Evolutionary conservation across 2,888 invertebrate species (phyloP).

Genomic region (Agrotis puta): DNA sequence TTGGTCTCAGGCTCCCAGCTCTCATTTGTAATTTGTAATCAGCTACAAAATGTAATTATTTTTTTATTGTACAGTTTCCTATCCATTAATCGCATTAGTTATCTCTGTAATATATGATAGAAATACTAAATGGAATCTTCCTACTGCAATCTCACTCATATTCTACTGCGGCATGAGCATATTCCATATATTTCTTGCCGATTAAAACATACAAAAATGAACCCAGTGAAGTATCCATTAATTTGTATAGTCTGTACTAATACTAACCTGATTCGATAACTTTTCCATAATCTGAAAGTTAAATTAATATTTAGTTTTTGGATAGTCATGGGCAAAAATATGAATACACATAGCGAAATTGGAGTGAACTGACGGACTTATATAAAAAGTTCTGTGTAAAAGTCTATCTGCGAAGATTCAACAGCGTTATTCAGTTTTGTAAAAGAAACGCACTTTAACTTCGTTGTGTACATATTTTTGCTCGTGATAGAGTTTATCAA

Average conservation of each 20-base stretch:
- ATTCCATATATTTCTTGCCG: slow-evolving; percentile 2
- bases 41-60: too few species aligned
- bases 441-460: not conserved
- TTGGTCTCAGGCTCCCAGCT: too few species aligned
- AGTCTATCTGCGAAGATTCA: not conserved
- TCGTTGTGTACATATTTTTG: slow-evolving; percentile 12
- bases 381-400: too few species aligned
- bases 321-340: slow-evolving; percentile 16
- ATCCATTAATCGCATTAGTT: too few species aligned
- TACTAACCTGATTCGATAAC: slow-evolving; percentile 70
- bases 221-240: not conserved
- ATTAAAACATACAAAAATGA: not conserved
- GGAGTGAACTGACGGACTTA: not conserved
- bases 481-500: not conserved
- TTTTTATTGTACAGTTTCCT: too few species aligned
- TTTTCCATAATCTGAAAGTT: slow-evolving; percentile 75
- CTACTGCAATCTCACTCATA: not conserved
- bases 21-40: too few species aligned
- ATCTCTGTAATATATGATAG: too few species aligned
- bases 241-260: slow-evolving; percentile 63
- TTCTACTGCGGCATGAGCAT: not conserved
- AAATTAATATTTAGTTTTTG: slow-evolving; percentile 42
- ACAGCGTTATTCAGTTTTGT: not conserved
- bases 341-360: slow-evolving; percentile 8
- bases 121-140: too few species aligned